Evolutionary conservation across 2,888 invertebrate genomes (phyloP), one percentile per base, ranked within the genome.

Genomic region (Cantharis rufa): DNA sequence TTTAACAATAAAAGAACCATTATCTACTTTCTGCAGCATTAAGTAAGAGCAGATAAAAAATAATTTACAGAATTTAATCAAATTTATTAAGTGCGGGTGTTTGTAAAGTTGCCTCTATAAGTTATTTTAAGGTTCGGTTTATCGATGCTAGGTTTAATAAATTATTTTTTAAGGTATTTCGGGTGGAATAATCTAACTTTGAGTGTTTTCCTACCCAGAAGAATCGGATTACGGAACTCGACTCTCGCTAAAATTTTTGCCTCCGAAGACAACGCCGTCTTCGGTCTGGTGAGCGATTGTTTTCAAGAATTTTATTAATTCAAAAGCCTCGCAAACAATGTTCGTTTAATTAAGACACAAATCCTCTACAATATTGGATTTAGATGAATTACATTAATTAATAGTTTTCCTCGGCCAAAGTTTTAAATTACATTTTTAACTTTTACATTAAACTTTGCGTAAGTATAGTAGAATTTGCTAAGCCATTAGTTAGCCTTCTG

Each of bases 1-100:
- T 76, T 77, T 62, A 62, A 66, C 74, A 72, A 77, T 74, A 74
- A 77, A 77, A 77, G 77, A 77, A 70, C 74, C 77, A 77, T 77
- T 77, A 77, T 70, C 69, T 71, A 68, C 70, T 70, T 70, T 77
- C 73, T 74, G 72, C 72, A 72, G 32, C 73, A 24, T 61, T 13
- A 70, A 70, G 73, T 68, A 71, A 62, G 68, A 18, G 62, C 69
- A 68, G 66, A 77, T 76, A 70, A 76, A 72, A 77, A 48, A 48
- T 48, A 48, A 48, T 48, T 48, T 48, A 48, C 48, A 48, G n/a
- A 48, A 48, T 48, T 48, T 48, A 48, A 48, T 48, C 48, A 48
- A 48, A 48, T 48, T 48, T 48, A 48, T 48, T 48, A 48, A 48
- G 48, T 48, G 48, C n/a, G n/a, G n/a, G 48, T n/a, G 48, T 48